Evolutionary conservation across 2,797 vertebrate genomes (phyloP).

Genomic region (Antrozous pallidus): DNA sequence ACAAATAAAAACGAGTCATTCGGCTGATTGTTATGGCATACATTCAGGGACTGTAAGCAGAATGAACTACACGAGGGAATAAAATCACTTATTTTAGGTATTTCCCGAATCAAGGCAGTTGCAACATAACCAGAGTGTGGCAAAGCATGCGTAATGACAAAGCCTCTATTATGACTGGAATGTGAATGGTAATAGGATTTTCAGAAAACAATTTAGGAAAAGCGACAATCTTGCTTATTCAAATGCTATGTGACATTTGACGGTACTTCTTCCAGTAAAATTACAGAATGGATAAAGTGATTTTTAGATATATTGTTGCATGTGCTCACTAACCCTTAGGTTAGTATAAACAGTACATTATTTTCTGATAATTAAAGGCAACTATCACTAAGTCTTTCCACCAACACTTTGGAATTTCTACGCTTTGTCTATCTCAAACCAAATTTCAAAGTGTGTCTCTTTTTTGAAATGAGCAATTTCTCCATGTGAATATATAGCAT

Average conservation of each 20-base stretch:
- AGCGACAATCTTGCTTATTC: conserved; percentile 73
- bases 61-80: conserved; percentile 41
- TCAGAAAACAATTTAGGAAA: conserved; percentile 69
- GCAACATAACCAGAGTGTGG: background rate
- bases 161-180: conserved; percentile 55
- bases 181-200: conserved; percentile 68
- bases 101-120: conserved; percentile 59
- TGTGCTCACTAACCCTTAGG: conserved; percentile 28
- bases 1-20: conserved; percentile 38
- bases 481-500: background rate
- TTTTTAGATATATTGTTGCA: conserved; percentile 53
- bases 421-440: background rate
- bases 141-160: background rate
- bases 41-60: conserved; percentile 19
- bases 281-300: conserved; percentile 70
- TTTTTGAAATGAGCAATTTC: background rate
- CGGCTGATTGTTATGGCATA: conserved; percentile 25
- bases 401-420: background rate
- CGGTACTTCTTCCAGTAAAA: conserved; percentile 70
- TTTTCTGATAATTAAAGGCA: conserved; percentile 6
- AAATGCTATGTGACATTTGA: conserved; percentile 66
- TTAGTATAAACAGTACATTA: background rate
- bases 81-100: conserved; percentile 58
- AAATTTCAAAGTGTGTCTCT: background rate
- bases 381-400: background rate